Evolutionary conservation across 2,888 invertebrate genomes (phyloP).

Genomic region (Autographa gamma): DNA sequence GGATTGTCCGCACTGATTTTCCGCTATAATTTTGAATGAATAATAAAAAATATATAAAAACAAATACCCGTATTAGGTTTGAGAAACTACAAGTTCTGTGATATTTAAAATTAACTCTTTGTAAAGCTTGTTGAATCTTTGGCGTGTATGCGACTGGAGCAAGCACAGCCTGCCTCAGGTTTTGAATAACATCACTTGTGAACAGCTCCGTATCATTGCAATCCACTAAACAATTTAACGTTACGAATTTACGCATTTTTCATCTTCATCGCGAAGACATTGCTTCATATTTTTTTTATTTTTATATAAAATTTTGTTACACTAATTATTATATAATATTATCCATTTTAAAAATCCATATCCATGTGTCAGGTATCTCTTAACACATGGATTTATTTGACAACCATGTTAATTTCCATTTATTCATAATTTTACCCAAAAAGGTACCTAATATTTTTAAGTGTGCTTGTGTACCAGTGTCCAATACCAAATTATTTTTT

Average conservation of each 20-base stretch:
- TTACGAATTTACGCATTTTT: slow-evolving; percentile 81
- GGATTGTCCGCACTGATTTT: too few species aligned
- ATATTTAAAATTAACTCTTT: slow-evolving; percentile 75
- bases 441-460: not conserved
- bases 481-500: not conserved
- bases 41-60: slow-evolving; percentile 3
- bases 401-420: slow-evolving; percentile 7
- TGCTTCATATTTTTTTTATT: slow-evolving; percentile 39
- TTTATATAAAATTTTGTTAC: slow-evolving; percentile 10
- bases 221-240: slow-evolving; percentile 75
- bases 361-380: slow-evolving; percentile 26
- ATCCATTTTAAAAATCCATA: slow-evolving; percentile 40
- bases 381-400: slow-evolving; percentile 40
- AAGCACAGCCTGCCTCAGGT: slow-evolving; percentile 72
- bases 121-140: slow-evolving; percentile 75
- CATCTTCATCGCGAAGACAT: slow-evolving; percentile 62
- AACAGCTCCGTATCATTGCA: slow-evolving; percentile 70
- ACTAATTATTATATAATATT: slow-evolving; percentile 28
- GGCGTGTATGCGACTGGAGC: slow-evolving; percentile 71
- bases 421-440: slow-evolving; percentile 7
- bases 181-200: slow-evolving; percentile 75
- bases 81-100: slow-evolving; percentile 79
- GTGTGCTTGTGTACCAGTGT: not conserved
- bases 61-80: slow-evolving; percentile 70
- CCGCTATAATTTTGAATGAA: not conserved